These are phyloP conservation scores for Coptodon rendalli DNA, from an alignment of 2,113 vertebrate genomes.

Conservation along the genomic window DNA sequence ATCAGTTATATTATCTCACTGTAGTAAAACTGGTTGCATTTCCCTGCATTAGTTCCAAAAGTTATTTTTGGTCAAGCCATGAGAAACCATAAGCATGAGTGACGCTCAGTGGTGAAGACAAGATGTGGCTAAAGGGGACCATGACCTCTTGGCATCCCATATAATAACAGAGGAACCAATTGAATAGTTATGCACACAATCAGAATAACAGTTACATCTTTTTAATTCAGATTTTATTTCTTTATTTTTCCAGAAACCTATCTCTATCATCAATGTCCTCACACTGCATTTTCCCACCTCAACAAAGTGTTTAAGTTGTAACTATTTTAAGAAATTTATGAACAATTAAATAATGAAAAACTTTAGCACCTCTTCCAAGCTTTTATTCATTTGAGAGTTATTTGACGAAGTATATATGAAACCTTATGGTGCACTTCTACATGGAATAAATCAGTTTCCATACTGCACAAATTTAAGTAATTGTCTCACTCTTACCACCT, in stretches of 20 bases:
- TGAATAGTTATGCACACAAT: background rate
- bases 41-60: background rate
- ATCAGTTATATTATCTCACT: background rate
- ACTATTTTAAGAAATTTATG: background rate
- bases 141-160: background rate
- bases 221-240: background rate
- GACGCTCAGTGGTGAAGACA: background rate
- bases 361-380: background rate
- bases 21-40: background rate
- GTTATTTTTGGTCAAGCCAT: background rate
- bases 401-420: background rate
- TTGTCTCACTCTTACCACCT: background rate
- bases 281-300: background rate
- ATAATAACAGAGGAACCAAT: background rate
- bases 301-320: background rate
- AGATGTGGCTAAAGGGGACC: background rate
- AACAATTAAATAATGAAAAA: background rate
- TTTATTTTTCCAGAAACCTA: background rate
- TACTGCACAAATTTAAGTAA: background rate
- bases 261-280: background rate
- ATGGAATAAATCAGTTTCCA: background rate
- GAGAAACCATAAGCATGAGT: background rate
- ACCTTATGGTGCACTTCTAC: background rate
- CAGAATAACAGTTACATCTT: background rate
- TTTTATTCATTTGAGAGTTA: background rate